Conservation (phyloP, 1,140 invertebrate species). For the Megathymus violae region DNA sequence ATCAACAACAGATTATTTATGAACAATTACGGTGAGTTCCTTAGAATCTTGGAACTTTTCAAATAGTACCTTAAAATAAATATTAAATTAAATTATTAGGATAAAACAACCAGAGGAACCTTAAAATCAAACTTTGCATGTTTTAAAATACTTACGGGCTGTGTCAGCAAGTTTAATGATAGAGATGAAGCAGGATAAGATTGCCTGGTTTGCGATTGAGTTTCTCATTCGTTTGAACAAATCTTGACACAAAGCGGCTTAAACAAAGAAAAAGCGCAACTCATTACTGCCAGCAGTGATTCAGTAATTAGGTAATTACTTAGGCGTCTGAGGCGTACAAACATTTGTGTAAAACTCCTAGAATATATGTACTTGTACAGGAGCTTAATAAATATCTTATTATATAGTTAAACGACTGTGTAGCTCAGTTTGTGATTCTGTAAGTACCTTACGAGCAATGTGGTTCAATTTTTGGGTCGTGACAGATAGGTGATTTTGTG, state of each 20-base stretch:
- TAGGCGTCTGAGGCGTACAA: conserved; percentile 6
- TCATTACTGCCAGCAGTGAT: conserved; percentile 15
- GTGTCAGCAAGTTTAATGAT: neutral
- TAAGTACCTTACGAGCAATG: no score
- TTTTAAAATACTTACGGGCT: neutral
- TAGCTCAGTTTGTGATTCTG: no score
- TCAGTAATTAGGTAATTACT: conserved; percentile 21
- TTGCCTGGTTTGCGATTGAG: neutral
- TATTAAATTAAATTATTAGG: no score
- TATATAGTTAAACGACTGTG: no score
- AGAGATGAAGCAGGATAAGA: neutral
- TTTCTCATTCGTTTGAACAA: neutral
- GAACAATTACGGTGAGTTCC: no score
- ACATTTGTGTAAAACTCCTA: conserved; percentile 2
- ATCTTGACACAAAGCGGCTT: neutral
- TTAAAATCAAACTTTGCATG: neutral
- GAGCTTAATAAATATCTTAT: no score
- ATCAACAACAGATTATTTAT: no score
- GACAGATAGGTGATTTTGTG: no score
- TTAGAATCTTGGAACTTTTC: no score
- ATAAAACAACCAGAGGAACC: no score
- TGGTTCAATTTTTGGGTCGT: no score
- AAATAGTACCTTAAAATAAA: no score
- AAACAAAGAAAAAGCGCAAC: conserved; percentile 21
- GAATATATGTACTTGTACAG: conserved; percentile 1